Conservation (phyloP, 2,797 vertebrate species). For the Atherinosoma microstoma region DNA sequence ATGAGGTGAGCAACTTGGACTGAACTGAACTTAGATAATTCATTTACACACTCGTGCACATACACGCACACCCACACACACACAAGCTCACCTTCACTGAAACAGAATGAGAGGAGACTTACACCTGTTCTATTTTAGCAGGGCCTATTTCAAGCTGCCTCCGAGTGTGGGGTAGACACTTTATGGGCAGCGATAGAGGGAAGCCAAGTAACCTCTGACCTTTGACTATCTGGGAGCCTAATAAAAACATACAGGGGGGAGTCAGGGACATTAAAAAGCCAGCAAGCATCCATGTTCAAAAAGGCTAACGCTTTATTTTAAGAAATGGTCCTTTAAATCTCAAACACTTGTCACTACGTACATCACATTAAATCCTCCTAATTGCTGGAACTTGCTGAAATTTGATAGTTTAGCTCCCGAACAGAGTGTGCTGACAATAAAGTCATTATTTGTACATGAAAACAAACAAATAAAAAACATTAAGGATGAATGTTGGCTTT, state of each 20-base stretch:
- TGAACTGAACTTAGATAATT: background rate
- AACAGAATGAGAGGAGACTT: constrained; percentile 59
- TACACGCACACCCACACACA: constrained; percentile 17
- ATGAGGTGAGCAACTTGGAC: constrained; percentile 14
- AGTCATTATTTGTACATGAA: background rate
- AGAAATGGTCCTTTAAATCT: constrained; percentile 2
- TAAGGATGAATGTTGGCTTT: background rate
- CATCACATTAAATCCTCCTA: background rate
- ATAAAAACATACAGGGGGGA: constrained; percentile 39
- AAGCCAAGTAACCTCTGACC: constrained; percentile 72
- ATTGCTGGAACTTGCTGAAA: background rate
- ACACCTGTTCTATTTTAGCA: constrained; percentile 72
- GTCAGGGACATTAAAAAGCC: constrained; percentile 21
- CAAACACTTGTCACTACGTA: background rate
- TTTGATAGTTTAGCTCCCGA: background rate
- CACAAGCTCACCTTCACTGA: constrained; percentile 43
- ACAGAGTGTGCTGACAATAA: background rate
- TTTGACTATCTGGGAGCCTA: constrained; percentile 63
- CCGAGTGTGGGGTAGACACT: constrained; percentile 43
- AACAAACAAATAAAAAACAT: background rate
- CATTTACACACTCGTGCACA: constrained; percentile 24
- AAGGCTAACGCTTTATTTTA: background rate
- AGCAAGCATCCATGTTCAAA: constrained; percentile 8
- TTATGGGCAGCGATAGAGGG: constrained; percentile 68
- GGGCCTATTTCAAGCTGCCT: constrained; percentile 68